Evolutionary conservation across 2,888 invertebrate species (phyloP).

Genomic region (Holacanthella duospinosa): DNA sequence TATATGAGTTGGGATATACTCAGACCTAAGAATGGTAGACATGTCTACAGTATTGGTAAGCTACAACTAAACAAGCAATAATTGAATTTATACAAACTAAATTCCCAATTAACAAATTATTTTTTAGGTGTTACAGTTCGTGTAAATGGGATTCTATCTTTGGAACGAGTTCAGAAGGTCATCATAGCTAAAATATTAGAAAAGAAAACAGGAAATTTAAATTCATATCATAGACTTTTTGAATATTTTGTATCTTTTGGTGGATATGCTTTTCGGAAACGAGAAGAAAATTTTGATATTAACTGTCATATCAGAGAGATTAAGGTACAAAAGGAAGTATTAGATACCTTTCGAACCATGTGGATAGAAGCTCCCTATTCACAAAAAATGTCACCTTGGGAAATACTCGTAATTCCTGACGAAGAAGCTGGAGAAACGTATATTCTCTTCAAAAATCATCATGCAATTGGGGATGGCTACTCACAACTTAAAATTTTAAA

Average conservation of each 20-base stretch:
- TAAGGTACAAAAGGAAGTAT: background rate
- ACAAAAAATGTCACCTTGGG: background rate
- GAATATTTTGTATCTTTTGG: background rate
- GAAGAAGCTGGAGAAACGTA: background rate
- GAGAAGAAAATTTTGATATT: background rate
- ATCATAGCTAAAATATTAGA: background rate
- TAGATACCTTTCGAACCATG: background rate
- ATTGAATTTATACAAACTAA: too few species aligned
- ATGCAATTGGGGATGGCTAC: background rate
- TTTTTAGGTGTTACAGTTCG: background rate
- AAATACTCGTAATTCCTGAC: background rate
- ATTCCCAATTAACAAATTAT: too few species aligned
- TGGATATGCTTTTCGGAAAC: background rate
- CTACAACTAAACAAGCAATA: too few species aligned
- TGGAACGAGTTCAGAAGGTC: background rate
- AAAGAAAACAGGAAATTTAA: background rate
- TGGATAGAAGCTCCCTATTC: background rate
- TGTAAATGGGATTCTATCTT: background rate
- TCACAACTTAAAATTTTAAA: background rate
- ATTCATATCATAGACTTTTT: too few species aligned
- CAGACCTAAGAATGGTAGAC: background rate
- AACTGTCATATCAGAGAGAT: background rate
- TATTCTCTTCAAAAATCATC: background rate
- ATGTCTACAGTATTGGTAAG: background rate
- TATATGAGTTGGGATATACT: background rate